phyloP scores from a whole-genome alignment of 2,888 invertebrate species.

The Dolichomitus sp. region DNA sequence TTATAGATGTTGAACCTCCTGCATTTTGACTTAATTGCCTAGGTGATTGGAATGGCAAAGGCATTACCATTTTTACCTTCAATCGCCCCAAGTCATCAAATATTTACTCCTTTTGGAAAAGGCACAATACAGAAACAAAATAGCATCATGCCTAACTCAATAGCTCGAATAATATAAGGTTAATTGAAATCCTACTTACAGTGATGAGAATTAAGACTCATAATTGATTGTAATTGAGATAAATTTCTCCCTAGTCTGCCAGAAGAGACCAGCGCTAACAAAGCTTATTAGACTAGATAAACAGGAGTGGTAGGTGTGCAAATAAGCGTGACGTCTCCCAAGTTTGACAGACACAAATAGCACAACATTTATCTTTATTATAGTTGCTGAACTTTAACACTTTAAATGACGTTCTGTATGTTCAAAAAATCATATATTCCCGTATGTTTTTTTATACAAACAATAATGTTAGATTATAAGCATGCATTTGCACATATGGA shows the following conservation, averaged over 20 bases:
- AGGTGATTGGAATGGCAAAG: background rate
- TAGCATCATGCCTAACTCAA: background rate
- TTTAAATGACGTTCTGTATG: background rate
- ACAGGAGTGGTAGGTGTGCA: background rate
- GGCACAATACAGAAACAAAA: background rate
- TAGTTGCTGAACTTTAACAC: background rate
- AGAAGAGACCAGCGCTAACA: background rate
- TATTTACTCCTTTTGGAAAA: background rate
- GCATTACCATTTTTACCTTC: background rate
- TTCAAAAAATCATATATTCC: background rate
- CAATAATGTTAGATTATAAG: background rate
- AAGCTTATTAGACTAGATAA: too few relatives aligned
- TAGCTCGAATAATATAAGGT: background rate
- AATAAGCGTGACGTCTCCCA: background rate
- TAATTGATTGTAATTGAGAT: background rate
- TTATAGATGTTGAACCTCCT: background rate
- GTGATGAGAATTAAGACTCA: background rate
- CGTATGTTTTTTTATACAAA: background rate
- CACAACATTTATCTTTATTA: background rate
- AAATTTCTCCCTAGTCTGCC: background rate
- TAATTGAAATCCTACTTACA: background rate
- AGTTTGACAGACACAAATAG: background rate
- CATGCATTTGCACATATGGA: background rate
- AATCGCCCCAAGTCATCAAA: background rate
- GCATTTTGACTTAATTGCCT: background rate